Evolutionary conservation across 1,140 invertebrate genomes (phyloP), one percentile per base, ranked within the genome.

Genomic region (Pteromalus puparum): DNA sequence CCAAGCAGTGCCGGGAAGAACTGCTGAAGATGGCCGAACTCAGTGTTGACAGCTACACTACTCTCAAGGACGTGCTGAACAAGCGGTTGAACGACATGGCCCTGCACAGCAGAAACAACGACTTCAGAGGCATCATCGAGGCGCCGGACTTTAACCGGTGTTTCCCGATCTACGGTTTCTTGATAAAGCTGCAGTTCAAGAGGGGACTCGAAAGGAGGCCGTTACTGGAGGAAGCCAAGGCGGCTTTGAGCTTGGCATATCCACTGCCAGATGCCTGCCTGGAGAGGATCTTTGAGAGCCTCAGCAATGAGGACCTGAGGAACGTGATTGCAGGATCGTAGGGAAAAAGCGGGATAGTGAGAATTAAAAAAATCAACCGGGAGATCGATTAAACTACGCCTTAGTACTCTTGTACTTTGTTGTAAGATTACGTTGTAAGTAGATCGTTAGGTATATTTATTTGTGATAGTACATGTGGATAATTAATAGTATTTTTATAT

Each of bases 1-100:
- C 42, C 18, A 48, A n/a, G 12, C 74, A 26, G 4, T 76, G 74
- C 21, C n/a, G 21, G 3, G 12, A 24, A n/a, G 53, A 78, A 34
- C 2, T 65, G 34, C 18, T 65, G 1, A 6, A n/a, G 28, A 21
- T 78, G 76, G 26, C 13, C 4, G 61, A 2, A 21, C 13, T n/a
- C 24, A 15, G 18, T 7, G n/a, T 78, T n/a, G 76, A 78, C 38
- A 78, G 30, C 12, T 78, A 78, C 30, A 78, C 76, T 7, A 78
- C 76, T 15, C 21, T 78, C 1, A n/a, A 28, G 26, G 53, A 78
- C 10, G 61, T 78, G 12, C 61, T 78, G 9, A 21, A 26, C 30
- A 78, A 78, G 53, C 26, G 26, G 15, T 1, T 34, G 2, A 78
- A 61, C 18, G 53, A 78, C 3, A 26, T 78, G 53, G 53, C 76